Conservation (phyloP, 1,140 invertebrate species). For the Mercenaria mercenaria region DNA sequence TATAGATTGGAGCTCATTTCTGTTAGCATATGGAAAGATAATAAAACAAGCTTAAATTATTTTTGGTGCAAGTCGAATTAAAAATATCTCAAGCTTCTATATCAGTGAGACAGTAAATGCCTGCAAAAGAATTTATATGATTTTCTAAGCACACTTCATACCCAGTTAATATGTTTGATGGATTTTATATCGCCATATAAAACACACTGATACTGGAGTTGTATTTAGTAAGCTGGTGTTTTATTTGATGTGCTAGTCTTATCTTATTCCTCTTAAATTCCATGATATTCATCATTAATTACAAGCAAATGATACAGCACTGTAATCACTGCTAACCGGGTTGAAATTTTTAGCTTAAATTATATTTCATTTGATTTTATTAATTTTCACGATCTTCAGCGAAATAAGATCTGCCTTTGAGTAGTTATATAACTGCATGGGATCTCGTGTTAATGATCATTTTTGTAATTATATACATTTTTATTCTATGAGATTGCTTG, state of each 20-base stretch:
- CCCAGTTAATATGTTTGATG: slow-evolving; percentile 53
- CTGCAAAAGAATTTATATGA: slow-evolving; percentile 48
- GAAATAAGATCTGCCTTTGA: slow-evolving; percentile 20
- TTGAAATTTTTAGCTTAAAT: slow-evolving; percentile 43
- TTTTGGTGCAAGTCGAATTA: slow-evolving; percentile 44
- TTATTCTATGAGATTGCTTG: slow-evolving; percentile 45
- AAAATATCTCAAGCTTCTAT: neutral
- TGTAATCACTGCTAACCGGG: slow-evolving; percentile 31
- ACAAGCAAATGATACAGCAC: slow-evolving; percentile 23
- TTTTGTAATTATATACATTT: slow-evolving; percentile 57
- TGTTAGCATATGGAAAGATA: slow-evolving; percentile 22
- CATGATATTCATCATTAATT: slow-evolving; percentile 67
- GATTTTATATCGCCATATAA: slow-evolving; percentile 63
- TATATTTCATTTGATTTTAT: slow-evolving; percentile 65
- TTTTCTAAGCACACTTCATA: slow-evolving; percentile 52
- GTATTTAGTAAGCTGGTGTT: slow-evolving; percentile 56
- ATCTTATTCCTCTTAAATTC: slow-evolving; percentile 36
- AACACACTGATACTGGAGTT: slow-evolving; percentile 29
- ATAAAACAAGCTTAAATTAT: neutral
- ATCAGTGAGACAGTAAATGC: slow-evolving; percentile 42
- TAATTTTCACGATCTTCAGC: slow-evolving; percentile 24
- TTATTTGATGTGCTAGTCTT: slow-evolving; percentile 45
- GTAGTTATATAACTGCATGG: slow-evolving; percentile 52
- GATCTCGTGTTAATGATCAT: slow-evolving; percentile 49
- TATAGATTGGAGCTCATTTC: neutral